phyloP scores from a whole-genome alignment of 2,888 invertebrate species.

The Gastracanthus pulcherrimus region DNA sequence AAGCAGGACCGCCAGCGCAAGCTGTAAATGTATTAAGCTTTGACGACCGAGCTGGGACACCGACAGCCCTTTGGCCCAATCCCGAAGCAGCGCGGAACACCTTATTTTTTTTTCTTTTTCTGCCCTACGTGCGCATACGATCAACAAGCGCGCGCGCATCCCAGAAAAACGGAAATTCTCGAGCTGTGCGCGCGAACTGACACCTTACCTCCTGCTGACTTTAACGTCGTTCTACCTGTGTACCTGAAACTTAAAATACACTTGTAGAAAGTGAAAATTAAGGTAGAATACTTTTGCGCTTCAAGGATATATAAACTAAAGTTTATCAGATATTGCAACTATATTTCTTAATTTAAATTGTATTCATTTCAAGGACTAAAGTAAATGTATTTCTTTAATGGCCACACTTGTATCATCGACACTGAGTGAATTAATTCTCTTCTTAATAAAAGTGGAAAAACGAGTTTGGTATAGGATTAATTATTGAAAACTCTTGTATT shows the following conservation, averaged over 20 bases:
- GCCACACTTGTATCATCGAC: not conserved
- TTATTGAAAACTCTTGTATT: not conserved
- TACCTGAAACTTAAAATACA: not conserved
- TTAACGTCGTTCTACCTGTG: not conserved
- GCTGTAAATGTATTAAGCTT: conserved; percentile 77
- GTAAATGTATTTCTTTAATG: no score
- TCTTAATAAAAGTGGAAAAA: not conserved
- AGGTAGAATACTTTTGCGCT: no score
- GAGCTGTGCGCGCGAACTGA: not conserved
- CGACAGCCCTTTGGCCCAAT: conserved; percentile 60
- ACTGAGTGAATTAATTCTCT: not conserved
- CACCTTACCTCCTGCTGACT: not conserved
- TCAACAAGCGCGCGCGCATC: conserved; percentile 41
- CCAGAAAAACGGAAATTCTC: not conserved
- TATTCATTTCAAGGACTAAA: no score
- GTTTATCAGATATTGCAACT: no score
- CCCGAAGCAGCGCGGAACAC: conserved; percentile 64
- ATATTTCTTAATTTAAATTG: no score
- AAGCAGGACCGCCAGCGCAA: conserved; percentile 59
- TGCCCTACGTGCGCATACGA: not conserved
- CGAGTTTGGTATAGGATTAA: not conserved
- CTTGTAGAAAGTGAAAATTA: no score
- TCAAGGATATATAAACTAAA: no score
- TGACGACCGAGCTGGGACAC: conserved; percentile 75
- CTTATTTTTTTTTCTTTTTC: conserved; percentile 59